Evolutionary conservation across 2,888 invertebrate genomes (phyloP), one percentile per base, ranked within the genome.

Genomic region (Drosophila melanosoma): DNA sequence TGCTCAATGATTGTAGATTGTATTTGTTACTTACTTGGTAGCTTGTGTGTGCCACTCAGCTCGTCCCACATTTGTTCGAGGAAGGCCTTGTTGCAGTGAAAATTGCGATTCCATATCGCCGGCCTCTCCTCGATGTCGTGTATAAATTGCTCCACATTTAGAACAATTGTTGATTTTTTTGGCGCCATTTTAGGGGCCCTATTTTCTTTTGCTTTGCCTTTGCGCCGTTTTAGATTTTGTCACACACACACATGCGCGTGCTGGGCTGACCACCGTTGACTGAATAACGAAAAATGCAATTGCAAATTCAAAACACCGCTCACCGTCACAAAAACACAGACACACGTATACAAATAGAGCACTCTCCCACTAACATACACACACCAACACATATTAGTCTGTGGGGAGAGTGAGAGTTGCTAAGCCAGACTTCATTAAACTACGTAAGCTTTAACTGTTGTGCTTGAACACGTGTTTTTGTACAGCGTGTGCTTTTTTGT

Each of bases 31-130:
- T 92, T 91, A 93, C 93, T 93, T 71, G 93, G 92, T 69, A 93
- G 72, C 77, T 92, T 92, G 77, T 93, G 93, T 66, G 91, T 90
- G 40, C 89, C 82, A 26, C 93, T 92, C 40, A 93, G 72, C 74
- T 93, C 93, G 79, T 92, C 92, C 93, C 93, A 93, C 90, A 93
- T 93, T 79, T 93, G 92, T 69, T 93, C 93, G 42, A 93, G 90
- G 73, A 93, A 93, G 11, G 92, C 92, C 76, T 93, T 93, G 76
- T 93, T 93, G 76, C 93, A 93, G 75, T 93, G 93, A 78, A 93
- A 93, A 81, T 93, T 93, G 56, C 93, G 93, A 87, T 93, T 93
- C 93, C 93, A 93, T 78, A 93, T 93, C 61, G 93, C 93, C 40
- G 93, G 93, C 52, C 93, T 91, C 72, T 92, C 91, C 78, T 92